Percentiles rank a stretch among this genome's conserved stretches.
Evolutionary conservation across 2,797 vertebrate species (phyloP).

Genomic region (Pangasius djambal): DNA sequence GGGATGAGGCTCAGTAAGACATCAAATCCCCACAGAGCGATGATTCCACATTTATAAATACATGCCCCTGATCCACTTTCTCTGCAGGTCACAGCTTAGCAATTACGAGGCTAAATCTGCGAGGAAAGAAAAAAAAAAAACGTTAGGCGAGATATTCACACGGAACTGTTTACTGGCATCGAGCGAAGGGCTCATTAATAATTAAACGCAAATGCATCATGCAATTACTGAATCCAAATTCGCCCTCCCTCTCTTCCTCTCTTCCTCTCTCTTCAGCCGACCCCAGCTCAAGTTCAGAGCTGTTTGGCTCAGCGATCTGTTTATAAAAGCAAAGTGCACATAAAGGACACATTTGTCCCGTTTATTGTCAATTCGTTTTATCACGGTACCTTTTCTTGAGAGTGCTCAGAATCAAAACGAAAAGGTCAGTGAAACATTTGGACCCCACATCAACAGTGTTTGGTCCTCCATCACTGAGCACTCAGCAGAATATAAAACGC

Average conservation of each 20-base stretch:
- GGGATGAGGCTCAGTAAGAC: conserved; percentile 20
- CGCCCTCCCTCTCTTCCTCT: neutral
- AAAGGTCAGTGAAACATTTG: conserved; percentile 36
- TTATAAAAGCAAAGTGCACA: conserved; percentile 38
- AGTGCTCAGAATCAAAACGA: conserved; percentile 26
- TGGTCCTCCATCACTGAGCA: neutral
- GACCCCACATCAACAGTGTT: conserved; percentile 11
- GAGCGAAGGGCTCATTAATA: conserved; percentile 34
- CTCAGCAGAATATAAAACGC: neutral
- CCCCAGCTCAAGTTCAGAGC: conserved; percentile 35
- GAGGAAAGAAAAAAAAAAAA: neutral
- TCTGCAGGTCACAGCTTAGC: conserved; percentile 40
- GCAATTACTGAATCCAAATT: conserved; percentile 22
- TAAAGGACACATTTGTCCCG: conserved; percentile 34
- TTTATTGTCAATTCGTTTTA: conserved; percentile 22
- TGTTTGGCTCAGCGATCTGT: conserved; percentile 31
- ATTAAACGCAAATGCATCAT: conserved; percentile 43
- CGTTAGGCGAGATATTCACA: conserved; percentile 9
- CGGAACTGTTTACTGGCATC: conserved; percentile 43
- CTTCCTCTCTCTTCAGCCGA: neutral
- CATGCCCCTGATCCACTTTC: conserved; percentile 49
- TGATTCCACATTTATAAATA: conserved; percentile 52
- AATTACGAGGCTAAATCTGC: conserved; percentile 43
- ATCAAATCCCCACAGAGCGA: conserved; percentile 28
- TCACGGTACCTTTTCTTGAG: conserved; percentile 9